A percentile compares a stretch with the other conserved stretches of the same genome.
Conservation (phyloP, 2,113 vertebrate species). For the Prietella phreatophila region DNA sequence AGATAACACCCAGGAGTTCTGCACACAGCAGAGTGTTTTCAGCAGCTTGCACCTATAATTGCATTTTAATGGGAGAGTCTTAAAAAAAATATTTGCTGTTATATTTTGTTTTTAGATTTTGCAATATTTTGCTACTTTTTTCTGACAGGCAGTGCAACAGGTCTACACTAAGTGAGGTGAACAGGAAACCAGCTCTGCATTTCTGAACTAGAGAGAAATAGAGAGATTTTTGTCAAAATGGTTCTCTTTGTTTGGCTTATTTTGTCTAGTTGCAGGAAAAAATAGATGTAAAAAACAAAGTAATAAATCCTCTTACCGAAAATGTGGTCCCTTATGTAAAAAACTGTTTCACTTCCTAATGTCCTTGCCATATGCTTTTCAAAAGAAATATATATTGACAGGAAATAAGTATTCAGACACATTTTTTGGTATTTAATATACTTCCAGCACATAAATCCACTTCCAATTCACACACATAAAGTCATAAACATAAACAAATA, state of each 20-base stretch:
- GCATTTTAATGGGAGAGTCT: background rate
- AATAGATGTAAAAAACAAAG: background rate
- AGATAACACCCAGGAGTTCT: background rate
- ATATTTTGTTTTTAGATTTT: background rate
- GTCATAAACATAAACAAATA: background rate
- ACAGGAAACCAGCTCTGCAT: slow-evolving; percentile 1
- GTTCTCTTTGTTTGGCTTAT: background rate
- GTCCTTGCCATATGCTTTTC: background rate
- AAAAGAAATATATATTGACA: background rate
- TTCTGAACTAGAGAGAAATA: no score
- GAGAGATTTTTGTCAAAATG: background rate
- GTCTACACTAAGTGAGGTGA: background rate
- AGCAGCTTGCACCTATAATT: background rate
- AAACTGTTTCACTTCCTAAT: background rate
- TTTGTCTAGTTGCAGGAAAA: background rate
- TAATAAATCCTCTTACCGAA: background rate
- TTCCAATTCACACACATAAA: background rate
- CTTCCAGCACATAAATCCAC: background rate
- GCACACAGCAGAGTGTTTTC: background rate
- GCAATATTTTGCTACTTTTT: background rate
- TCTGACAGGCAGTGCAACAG: background rate
- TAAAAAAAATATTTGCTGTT: background rate
- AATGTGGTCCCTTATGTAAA: background rate
- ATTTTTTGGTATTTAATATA: background rate
- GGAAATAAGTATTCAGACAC: background rate